Percentiles rank a stretch among this genome's conserved stretches.
Evolutionary conservation across 2,113 vertebrate species (phyloP).

Genomic region (Chamaea fasciata): DNA sequence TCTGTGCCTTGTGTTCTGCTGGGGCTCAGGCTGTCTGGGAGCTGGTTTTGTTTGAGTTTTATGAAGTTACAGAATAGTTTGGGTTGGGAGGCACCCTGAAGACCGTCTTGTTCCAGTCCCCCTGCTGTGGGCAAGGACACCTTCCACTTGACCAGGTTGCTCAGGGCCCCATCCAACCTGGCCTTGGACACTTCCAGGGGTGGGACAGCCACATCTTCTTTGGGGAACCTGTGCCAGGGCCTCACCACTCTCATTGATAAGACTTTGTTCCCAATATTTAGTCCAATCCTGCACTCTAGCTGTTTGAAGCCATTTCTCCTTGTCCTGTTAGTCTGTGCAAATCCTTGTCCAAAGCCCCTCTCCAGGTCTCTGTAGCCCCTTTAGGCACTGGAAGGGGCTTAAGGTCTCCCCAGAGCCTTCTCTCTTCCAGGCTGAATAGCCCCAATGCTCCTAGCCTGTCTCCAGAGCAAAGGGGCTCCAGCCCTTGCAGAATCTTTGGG

Average conservation of each 20-base stretch:
- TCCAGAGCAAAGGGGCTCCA: background rate
- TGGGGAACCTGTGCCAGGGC: background rate
- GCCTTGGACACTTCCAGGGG: background rate
- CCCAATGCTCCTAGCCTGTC: background rate
- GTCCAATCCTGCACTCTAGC: background rate
- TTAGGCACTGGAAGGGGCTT: background rate
- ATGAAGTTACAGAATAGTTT: background rate
- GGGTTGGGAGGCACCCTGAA: background rate
- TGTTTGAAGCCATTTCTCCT: background rate
- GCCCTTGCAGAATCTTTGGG: background rate
- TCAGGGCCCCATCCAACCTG: background rate
- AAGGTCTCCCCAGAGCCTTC: background rate
- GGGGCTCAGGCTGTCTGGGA: background rate
- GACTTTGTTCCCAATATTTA: background rate
- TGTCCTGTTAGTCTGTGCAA: background rate
- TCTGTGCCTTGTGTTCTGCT: background rate
- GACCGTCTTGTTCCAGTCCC: background rate
- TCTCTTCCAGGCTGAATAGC: background rate
- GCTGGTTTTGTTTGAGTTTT: background rate
- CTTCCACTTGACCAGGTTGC: background rate
- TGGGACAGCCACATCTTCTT: background rate
- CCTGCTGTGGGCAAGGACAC: background rate
- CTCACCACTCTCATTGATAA: background rate
- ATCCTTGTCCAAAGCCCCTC: background rate
- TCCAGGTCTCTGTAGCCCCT: background rate